phyloP scores from a whole-genome alignment of 2,888 invertebrate species.

The Spodoptera picta region DNA sequence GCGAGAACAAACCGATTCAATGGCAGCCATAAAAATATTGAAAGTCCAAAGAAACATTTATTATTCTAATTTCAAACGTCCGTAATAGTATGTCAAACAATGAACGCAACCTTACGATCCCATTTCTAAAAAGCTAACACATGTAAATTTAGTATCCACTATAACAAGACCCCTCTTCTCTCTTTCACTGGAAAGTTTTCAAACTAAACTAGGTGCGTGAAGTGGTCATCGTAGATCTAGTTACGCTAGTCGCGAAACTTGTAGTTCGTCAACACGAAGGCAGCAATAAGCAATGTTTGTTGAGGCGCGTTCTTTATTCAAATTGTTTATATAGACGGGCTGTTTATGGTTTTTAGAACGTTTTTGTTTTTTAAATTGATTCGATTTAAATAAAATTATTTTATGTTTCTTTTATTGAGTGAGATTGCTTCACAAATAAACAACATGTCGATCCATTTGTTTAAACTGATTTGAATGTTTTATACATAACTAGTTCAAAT shows the following conservation, averaged over 20 bases:
- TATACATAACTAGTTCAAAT: no score
- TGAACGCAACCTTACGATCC: constrained; percentile 69
- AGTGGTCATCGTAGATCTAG: constrained; percentile 60
- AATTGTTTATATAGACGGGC: constrained; percentile 68
- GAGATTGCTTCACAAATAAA: no score
- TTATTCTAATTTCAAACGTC: constrained; percentile 66
- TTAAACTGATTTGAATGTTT: no score
- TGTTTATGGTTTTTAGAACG: constrained; percentile 30
- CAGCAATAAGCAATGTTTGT: constrained; percentile 78
- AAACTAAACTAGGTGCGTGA: constrained; percentile 48
- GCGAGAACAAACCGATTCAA: constrained; percentile 27
- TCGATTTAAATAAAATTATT: background rate
- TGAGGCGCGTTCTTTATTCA: constrained; percentile 77
- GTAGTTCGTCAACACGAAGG: constrained; percentile 75
- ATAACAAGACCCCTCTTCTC: constrained; percentile 53
- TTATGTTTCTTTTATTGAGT: background rate
- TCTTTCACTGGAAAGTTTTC: constrained; percentile 51
- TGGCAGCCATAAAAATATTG: constrained; percentile 46
- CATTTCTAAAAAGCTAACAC: constrained; percentile 79
- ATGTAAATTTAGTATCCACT: constrained; percentile 67
- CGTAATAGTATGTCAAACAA: constrained; percentile 78
- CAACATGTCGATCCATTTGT: no score
- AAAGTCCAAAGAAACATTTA: constrained; percentile 65
- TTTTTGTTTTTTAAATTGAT: constrained; percentile 5
- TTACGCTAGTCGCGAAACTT: constrained; percentile 59